phyloP scores from a whole-genome alignment of 2,888 invertebrate species.

The Epirrhoe alternata region DNA sequence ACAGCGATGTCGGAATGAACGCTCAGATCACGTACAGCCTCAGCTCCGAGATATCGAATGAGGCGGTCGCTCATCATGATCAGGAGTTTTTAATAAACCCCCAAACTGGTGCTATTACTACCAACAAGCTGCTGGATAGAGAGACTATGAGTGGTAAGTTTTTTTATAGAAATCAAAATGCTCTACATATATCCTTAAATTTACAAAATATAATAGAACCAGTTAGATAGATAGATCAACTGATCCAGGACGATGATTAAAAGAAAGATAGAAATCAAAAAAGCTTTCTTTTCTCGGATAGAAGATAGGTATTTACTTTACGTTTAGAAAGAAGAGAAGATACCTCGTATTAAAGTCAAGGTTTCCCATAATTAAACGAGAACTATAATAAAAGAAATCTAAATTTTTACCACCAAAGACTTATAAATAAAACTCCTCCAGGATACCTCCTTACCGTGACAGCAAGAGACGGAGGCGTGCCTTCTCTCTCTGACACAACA shows the following conservation, averaged over 20 bases:
- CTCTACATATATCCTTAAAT: too few relatives aligned
- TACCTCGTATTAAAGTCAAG: too few relatives aligned
- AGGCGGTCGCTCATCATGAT: slow-evolving; percentile 87
- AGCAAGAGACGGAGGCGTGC: slow-evolving; percentile 96
- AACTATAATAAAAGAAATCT: too few relatives aligned
- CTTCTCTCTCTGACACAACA: slow-evolving; percentile 96
- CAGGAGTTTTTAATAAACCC: slow-evolving; percentile 95
- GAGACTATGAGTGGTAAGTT: slow-evolving; percentile 89
- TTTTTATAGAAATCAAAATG: too few relatives aligned
- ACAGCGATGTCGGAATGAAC: slow-evolving; percentile 97
- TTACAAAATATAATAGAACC: too few relatives aligned
- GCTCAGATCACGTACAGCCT: slow-evolving; percentile 94
- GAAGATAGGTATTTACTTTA: too few relatives aligned
- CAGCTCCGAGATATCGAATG: slow-evolving; percentile 85
- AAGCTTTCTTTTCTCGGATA: too few relatives aligned
- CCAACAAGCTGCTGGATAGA: slow-evolving; percentile 93
- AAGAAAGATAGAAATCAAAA: too few relatives aligned
- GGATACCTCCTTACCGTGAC: slow-evolving; percentile 96
- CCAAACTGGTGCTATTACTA: slow-evolving; percentile 96
- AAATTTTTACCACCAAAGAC: not conserved
- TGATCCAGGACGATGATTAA: too few relatives aligned
- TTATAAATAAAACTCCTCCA: slow-evolving; percentile 43
- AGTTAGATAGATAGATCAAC: too few relatives aligned
- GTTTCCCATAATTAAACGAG: too few relatives aligned
- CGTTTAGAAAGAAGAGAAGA: too few relatives aligned